Percentiles rank a stretch among this genome's conserved stretches.
Conservation (phyloP, 2,113 vertebrate species). For the Burhinus oedicnemus region DNA sequence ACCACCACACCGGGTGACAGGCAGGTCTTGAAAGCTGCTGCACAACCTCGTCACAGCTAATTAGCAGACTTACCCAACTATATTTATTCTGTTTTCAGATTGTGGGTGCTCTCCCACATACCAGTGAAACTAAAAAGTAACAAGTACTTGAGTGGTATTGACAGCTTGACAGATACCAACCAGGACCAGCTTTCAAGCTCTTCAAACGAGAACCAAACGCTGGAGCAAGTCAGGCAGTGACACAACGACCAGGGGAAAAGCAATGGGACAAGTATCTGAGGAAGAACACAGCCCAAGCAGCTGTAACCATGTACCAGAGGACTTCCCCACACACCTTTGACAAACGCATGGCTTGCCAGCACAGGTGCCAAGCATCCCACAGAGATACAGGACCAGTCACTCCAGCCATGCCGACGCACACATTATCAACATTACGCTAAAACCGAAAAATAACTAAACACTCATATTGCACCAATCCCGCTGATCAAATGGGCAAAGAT, state of each 20-base stretch:
- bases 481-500: neutral
- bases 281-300: neutral
- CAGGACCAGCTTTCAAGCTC: neutral
- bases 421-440: neutral
- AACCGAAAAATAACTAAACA: neutral
- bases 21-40: neutral
- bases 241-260: accelerated
- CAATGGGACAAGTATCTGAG: accelerated
- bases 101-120: neutral
- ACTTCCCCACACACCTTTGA: accelerated
- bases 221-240: neutral
- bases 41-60: neutral
- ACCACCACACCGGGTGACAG: accelerated
- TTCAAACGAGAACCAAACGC: accelerated
- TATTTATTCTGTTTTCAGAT: neutral
- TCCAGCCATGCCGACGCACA: accelerated
- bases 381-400: neutral
- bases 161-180: neutral
- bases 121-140: neutral
- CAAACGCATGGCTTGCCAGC: neutral
- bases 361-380: accelerated
- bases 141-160: neutral
- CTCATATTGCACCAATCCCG: neutral
- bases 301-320: accelerated
- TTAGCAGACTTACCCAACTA: neutral